Percentiles rank a stretch among this genome's conserved stretches.
Conservation (phyloP, 2,888 invertebrate species). For the Perizoma flavofasciatum region DNA sequence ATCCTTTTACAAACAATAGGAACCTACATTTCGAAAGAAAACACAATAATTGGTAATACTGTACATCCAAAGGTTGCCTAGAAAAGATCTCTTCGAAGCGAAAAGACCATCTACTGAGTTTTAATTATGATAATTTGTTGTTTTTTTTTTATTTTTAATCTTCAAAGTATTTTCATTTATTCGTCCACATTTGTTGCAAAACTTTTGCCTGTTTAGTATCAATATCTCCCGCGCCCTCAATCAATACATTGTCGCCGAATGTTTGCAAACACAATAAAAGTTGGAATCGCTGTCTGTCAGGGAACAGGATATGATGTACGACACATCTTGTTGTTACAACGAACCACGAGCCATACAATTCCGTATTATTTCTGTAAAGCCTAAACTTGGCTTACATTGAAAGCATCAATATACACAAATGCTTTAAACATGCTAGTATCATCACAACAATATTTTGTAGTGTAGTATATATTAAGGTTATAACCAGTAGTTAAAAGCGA, state of each 20-base stretch:
- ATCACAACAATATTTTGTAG: too few species aligned
- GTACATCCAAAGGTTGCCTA: too few species aligned
- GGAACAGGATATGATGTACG: slow-evolving; percentile 53
- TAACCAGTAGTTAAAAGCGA: too few species aligned
- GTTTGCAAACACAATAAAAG: slow-evolving; percentile 52
- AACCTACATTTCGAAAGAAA: too few species aligned
- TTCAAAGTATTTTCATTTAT: too few species aligned
- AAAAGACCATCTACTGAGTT: too few species aligned
- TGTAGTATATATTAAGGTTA: too few species aligned
- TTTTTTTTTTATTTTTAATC: too few species aligned
- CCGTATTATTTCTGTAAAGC: slow-evolving; percentile 24
- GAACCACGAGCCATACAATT: slow-evolving; percentile 7
- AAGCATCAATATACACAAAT: slow-evolving; percentile 21
- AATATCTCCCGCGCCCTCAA: slow-evolving; percentile 23
- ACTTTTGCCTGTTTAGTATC: slow-evolving; percentile 20
- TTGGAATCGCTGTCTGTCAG: slow-evolving; percentile 44
- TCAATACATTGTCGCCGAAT: slow-evolving; percentile 31
- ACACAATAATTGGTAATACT: too few species aligned
- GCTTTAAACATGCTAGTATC: slow-evolving; percentile 33
- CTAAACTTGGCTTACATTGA: slow-evolving; percentile 15
- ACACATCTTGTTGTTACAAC: slow-evolving; percentile 45
- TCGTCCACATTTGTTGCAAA: slow-evolving; percentile 1
- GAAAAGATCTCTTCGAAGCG: too few species aligned
- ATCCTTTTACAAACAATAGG: too few species aligned
- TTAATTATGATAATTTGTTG: too few species aligned